These are phyloP conservation scores for Cephus cinctus DNA, from an alignment of 1,140 invertebrate genomes.

Conservation along the genomic window DNA sequence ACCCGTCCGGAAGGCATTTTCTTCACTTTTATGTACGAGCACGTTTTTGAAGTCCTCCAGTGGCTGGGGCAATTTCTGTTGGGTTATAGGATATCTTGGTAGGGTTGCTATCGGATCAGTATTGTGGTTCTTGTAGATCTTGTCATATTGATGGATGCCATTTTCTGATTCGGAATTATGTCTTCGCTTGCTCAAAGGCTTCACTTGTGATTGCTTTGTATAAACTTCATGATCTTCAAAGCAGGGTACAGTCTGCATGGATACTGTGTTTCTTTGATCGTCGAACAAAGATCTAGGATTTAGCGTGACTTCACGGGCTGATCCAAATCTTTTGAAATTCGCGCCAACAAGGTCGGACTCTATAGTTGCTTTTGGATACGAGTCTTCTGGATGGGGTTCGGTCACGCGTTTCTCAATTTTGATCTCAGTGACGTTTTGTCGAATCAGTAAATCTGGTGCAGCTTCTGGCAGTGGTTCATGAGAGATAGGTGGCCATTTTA, in stretches of 20 bases:
- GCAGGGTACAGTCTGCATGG: conserved; percentile 46
- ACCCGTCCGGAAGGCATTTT: conserved; percentile 21
- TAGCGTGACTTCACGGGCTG: conserved; percentile 46
- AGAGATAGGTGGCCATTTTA: conserved; percentile 62
- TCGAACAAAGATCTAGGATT: conserved; percentile 47
- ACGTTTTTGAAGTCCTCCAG: conserved; percentile 33
- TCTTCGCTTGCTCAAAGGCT: conserved; percentile 31
- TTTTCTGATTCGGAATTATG: conserved; percentile 52
- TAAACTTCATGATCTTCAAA: conserved; percentile 38
- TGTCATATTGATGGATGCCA: conserved; percentile 33
- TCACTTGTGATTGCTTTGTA: conserved; percentile 12
- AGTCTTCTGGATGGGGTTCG: conserved; percentile 25
- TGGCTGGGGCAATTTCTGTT: conserved; percentile 23
- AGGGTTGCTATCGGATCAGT: conserved; percentile 49
- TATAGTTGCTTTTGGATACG: too few relatives aligned
- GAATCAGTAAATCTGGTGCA: conserved; percentile 38
- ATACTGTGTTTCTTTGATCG: conserved; percentile 44
- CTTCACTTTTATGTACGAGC: conserved; percentile 41
- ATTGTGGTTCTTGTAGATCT: conserved; percentile 27
- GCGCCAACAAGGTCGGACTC: too few relatives aligned
- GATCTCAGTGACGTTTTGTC: conserved; percentile 49
- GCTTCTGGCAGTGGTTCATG: conserved; percentile 46
- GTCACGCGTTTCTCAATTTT: conserved; percentile 48
- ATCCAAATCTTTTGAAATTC: conserved; percentile 32
- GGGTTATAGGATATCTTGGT: conserved; percentile 34